Evolutionary conservation across 2,113 vertebrate species (phyloP), one percentile per base, ranked within the genome.

Genomic region (Cottus gobio): DNA sequence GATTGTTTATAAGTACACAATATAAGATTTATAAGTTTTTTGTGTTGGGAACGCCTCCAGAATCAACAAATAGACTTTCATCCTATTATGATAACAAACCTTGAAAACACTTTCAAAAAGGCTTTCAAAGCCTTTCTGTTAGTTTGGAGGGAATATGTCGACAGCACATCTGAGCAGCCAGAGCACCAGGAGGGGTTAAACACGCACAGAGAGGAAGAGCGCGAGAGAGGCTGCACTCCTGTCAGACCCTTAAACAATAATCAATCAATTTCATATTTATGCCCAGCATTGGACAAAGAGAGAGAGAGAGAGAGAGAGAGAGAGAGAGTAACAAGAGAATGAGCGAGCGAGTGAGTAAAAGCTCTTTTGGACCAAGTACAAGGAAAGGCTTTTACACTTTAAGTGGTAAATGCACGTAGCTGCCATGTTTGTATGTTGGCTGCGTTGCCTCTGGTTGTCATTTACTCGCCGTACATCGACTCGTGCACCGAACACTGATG

Each of bases 281-380:
- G 83, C 18, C 56, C 82, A 75, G 72, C 83, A 71, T 64, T 28
- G 28, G 46, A 69, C 52, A 54, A 15, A 26, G 22, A 42, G 15
- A 56, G 16, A 26, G 16, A 0, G 36, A 13, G 22, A 6, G 65
- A 31, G 67, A 31, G 63, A 48, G 67, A 44, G 66, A 56, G 63
- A 24, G 65, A 16, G 57, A 31, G 57, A 0, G 10, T 44, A 75
- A 67, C 37, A 58, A 60, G 28, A 81, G 76, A 77, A 36, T 22
- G 31, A 82, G 44, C 22, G 28, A 39, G 39, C 22, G 28, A 39
- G 39, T 77, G 87, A 80, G 85, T 93, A 94, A 94, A 94, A 93
- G 92, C 93, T 91, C 85, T 94, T 89, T 89, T 95, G 93, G 93
- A 94, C 74, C 72, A 63, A 80, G 86, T 82, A 94, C 91, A 94